Conservation (phyloP, 23 tunicate genomes). For the Ascidia mentula region DNA sequence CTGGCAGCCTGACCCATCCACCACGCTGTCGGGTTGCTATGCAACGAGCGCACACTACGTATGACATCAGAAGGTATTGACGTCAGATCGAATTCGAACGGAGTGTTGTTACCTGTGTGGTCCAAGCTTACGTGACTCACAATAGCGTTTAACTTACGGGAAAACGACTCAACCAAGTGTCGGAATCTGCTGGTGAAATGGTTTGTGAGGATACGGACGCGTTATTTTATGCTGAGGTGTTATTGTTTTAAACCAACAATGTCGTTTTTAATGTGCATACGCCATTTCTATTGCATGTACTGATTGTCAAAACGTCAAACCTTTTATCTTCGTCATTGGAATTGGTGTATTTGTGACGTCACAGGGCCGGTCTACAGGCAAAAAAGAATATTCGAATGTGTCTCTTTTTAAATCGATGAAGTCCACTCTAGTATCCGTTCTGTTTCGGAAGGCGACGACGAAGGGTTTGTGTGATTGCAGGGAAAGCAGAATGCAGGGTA, state of each 20-base stretch:
- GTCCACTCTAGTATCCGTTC: neutral
- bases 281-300: too few species aligned
- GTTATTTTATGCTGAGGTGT: too few species aligned
- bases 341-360: neutral
- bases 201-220: too few species aligned
- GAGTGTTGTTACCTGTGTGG: neutral
- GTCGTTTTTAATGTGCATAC: too few species aligned
- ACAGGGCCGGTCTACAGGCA: neutral
- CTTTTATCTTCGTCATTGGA: neutral
- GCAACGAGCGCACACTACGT: neutral
- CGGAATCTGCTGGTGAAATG: too few species aligned
- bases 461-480: neutral
- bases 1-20: slow-evolving; percentile 15
- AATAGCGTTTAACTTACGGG: too few species aligned
- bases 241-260: too few species aligned
- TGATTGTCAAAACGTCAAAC: too few species aligned
- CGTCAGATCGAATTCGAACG: neutral
- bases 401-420: neutral
- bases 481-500: neutral
- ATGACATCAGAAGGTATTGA: slow-evolving; percentile 13
- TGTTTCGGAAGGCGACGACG: neutral
- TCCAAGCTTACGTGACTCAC: too few species aligned
- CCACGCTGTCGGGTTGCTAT: slow-evolving; percentile 23
- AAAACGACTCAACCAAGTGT: too few species aligned
- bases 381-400: neutral